Percentiles rank a stretch among this genome's conserved stretches.
Evolutionary conservation across 2,888 invertebrate species (phyloP).

Genomic region (Philaethria dido): DNA sequence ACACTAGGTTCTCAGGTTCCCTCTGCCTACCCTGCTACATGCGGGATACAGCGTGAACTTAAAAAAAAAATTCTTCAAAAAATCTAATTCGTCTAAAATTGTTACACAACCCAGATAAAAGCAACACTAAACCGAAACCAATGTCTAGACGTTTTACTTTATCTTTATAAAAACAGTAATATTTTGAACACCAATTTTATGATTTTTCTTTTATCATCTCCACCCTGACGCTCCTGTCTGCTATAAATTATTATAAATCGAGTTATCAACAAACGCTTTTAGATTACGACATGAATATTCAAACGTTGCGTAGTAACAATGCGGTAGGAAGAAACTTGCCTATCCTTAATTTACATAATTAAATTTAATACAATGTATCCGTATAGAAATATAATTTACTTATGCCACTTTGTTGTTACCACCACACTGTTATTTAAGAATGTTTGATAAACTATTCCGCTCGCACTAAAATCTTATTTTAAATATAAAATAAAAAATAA

Average conservation of each 20-base stretch:
- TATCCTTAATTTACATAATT: constrained; percentile 28
- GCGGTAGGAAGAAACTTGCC: constrained; percentile 18
- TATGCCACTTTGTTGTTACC: neutral
- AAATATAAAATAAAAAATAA: neutral
- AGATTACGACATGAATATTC: constrained; percentile 8
- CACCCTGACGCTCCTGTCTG: neutral
- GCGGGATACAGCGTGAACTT: no score
- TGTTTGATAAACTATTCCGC: neutral
- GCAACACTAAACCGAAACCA: neutral
- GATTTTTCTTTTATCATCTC: neutral
- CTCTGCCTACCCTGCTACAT: no score
- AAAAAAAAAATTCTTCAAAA: no score
- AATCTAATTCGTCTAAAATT: neutral
- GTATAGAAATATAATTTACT: constrained; percentile 4
- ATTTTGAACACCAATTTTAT: neutral
- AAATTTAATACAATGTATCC: constrained; percentile 3
- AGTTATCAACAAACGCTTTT: constrained; percentile 15
- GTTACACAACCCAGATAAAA: neutral
- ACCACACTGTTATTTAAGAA: neutral
- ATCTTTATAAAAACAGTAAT: neutral
- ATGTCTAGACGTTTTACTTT: neutral
- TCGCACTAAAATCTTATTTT: no score
- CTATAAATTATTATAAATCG: constrained; percentile 13
- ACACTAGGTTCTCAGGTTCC: no score
- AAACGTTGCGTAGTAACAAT: constrained; percentile 14